Evolutionary conservation across 2,888 invertebrate species (phyloP), one percentile per base, ranked within the genome.

Genomic region (Aphidoletes aphidimyza): DNA sequence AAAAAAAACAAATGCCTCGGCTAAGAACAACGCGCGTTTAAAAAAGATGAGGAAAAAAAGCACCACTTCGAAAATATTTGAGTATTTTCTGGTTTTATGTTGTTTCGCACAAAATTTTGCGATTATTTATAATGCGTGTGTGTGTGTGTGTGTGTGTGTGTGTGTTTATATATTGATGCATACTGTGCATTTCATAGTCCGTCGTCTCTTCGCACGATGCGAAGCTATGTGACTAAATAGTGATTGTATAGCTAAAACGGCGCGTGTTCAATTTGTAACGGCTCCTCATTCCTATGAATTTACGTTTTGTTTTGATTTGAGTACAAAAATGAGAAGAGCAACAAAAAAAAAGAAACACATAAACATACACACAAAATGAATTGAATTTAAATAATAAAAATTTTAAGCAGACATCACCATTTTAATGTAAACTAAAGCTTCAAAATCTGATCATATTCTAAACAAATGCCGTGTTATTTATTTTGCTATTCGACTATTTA

Each of bases 231-330:
- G 54, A 54, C 54, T 54, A 54, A 54, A 54, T 11, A 54, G 22
- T 26, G n/a, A n/a, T n/a, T n/a, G 69, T 30, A 14, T 5, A 34
- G 1, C 47, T 59, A 59, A 14, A 30, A 59, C 37, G 37, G 37
- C 81, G 81, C 81, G 81, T 81, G 37, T 81, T 81, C 37, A 37
- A 81, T 81, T 37, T 22, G 36, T n/a, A 81, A 37, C 81, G 6
- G 37, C 81, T 6, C 8, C 78, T 37, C 37, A 36, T 36, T 78
- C n/a, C 37, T 81, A 37, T 81, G n/a, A n/a, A 81, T 81, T 37
- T 37, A n/a, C 22, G n/a, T 37, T 81, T 81, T 81, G 81, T 81
- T 81, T 37, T 81, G 81, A 81, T 81, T 81, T 81, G 34, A n/a
- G 22, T 3, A 22, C n/a, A 54, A 14, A 14, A 47, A 54, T 34